Base-by-base conservation (phyloP, 2,888 invertebrate species). In the Apodemia hepburni region DNA sequence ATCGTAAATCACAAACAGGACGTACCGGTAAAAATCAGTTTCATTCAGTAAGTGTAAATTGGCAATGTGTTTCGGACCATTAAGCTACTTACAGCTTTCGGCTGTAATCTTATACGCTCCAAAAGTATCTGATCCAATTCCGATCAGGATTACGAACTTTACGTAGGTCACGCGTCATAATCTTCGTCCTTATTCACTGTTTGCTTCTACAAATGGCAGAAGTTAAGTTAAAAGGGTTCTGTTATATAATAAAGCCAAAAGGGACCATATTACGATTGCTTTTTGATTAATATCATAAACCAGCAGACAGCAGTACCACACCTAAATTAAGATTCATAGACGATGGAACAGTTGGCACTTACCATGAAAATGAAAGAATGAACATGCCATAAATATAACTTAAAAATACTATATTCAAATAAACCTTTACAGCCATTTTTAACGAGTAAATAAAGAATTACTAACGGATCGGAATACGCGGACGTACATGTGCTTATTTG, bases 11-110 rank as follows among this genome's bases (percentile, higher is more conserved):
- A 54, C 15, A 54, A 54, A 27, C 65, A 47, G 64, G 64, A 66
- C 61, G 62, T 59, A 64, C 64, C 51, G 57, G 65, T 27, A 59
- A 38, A 59, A 42, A 47, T 59, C 58, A 18, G 11, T 29, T 47
- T 58, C 45, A n/a, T 61, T 47, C 47, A 58, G 71, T 69, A 70
- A 77, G 80, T 79, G 80, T 77, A 79, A 84, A 84, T 83, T 81
- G 78, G 77, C 80, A 79, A 81, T 82, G 78, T 76, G 79, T 82
- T 81, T 77, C 77, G 72, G 70, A 67, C 79, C 81, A 84, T 85
- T 84, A 81, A 77, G 78, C 78, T 75, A 75, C 79, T 82, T 81
- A 78, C 75, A 70, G 72, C 73, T 74, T 74, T 69, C 73, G 66
- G 71, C 29, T 27, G 58, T 45, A 75, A 73, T 75, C 77, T 76